A percentile compares a stretch with the other conserved stretches of the same genome.
These are phyloP conservation scores for Tromatobia lineatoria DNA, from an alignment of 2,888 invertebrate genomes.

Conservation along the genomic window DNA sequence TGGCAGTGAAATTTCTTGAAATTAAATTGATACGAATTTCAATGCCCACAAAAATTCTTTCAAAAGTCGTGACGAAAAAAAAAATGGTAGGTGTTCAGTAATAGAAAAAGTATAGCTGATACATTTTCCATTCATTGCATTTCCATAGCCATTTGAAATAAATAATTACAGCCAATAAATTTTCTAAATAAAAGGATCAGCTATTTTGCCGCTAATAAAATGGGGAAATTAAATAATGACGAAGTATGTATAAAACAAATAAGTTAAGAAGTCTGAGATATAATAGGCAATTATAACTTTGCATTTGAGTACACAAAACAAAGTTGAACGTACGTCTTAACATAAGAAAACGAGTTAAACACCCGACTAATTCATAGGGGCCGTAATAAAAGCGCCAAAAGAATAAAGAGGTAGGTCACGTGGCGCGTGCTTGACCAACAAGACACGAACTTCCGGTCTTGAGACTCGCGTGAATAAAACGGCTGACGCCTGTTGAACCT, in stretches of 20 bases:
- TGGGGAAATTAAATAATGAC: background rate
- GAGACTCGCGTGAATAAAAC: conserved; percentile 42
- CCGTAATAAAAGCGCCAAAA: background rate
- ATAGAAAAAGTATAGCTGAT: no score
- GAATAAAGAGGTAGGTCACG: conserved; percentile 22
- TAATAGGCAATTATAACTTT: background rate
- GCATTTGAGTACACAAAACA: background rate
- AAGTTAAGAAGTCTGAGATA: background rate
- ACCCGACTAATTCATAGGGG: conserved; percentile 3
- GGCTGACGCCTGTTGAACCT: conserved; percentile 61
- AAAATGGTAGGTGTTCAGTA: no score
- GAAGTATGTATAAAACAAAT: background rate
- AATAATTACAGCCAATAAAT: no score
- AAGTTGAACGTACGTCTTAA: background rate
- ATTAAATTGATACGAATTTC: no score
- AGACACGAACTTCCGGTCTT: conserved; percentile 62
- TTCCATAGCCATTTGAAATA: no score
- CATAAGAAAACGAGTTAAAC: background rate
- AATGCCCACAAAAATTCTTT: no score
- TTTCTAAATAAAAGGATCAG: no score
- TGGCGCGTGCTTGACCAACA: conserved; percentile 49
- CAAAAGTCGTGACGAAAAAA: no score
- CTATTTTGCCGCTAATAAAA: no score
- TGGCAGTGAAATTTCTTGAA: no score
- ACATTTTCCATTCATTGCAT: no score